A percentile compares a stretch with the other conserved stretches of the same genome.
Evolutionary conservation across 2,797 vertebrate genomes (phyloP).

Genomic region (Pygocentrus nattereri): DNA sequence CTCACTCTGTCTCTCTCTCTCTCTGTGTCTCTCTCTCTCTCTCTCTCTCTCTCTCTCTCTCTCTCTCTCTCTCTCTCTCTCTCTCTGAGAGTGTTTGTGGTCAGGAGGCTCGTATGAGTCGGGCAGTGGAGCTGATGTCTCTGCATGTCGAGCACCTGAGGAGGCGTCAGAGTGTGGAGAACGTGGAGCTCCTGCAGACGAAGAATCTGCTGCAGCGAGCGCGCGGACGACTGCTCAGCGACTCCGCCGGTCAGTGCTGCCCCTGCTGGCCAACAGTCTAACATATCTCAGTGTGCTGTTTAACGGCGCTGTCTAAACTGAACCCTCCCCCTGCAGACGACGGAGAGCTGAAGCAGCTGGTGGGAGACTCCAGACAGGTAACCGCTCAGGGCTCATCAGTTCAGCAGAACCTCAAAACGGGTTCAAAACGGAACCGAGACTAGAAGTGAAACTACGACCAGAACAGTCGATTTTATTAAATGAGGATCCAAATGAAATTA

Average conservation of each 20-base stretch:
- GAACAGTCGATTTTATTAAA: too few relatives aligned
- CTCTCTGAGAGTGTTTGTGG: neutral
- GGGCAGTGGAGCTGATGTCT: slow-evolving; percentile 75
- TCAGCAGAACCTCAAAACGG: too few relatives aligned
- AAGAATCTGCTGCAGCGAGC: slow-evolving; percentile 74
- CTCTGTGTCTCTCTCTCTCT: too few relatives aligned
- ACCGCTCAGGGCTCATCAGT: neutral
- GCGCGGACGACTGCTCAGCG: slow-evolving; percentile 70
- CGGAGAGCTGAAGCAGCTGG: slow-evolving; percentile 19
- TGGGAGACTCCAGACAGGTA: slow-evolving; percentile 25
- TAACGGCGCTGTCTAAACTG: neutral
- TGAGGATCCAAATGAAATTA: too few relatives aligned
- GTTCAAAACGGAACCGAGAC: too few relatives aligned
- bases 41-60: too few relatives aligned
- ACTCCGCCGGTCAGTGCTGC: slow-evolving; percentile 71
- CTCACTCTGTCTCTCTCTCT: too few relatives aligned
- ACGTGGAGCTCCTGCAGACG: slow-evolving; percentile 75
- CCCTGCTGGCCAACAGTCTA: neutral
- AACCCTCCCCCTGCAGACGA: slow-evolving; percentile 48
- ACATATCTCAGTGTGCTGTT: neutral
- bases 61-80: too few relatives aligned
- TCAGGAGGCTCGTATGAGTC: slow-evolving; percentile 75
- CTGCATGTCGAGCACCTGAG: slow-evolving; percentile 77
- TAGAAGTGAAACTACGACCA: too few relatives aligned
- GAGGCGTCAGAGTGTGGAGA: slow-evolving; percentile 69